phyloP scores from a whole-genome alignment of 2,797 vertebrate species.

The Chelonia mydas region DNA sequence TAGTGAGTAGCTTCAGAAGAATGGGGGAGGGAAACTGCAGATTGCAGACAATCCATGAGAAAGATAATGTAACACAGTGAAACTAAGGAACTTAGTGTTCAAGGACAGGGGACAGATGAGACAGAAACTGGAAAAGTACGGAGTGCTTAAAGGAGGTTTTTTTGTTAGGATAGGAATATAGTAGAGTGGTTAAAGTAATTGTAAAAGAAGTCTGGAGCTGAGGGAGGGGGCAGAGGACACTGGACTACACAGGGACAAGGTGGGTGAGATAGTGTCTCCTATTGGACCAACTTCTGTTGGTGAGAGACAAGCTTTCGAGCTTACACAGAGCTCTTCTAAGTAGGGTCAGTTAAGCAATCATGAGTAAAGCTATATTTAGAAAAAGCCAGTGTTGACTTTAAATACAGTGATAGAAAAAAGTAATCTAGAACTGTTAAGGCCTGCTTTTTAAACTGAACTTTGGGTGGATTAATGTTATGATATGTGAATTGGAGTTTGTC shows the following conservation, averaged over 20 bases:
- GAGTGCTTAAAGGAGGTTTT: fast-evolving
- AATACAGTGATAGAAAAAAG: background rate
- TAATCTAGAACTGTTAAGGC: background rate
- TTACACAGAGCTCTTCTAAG: too few species aligned
- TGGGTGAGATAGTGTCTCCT: too few species aligned
- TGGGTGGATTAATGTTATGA: background rate
- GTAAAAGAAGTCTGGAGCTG: background rate
- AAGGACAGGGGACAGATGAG: background rate
- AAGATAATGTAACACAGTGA: background rate
- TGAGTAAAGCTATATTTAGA: too few species aligned
- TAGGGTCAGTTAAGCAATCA: too few species aligned
- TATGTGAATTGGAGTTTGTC: background rate
- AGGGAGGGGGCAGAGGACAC: background rate
- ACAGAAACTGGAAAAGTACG: background rate
- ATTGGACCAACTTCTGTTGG: too few species aligned
- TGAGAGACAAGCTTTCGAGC: too few species aligned
- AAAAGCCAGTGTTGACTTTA: too few species aligned
- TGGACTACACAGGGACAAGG: background rate
- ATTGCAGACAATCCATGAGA: background rate
- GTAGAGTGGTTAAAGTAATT: background rate
- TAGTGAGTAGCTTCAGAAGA: background rate
- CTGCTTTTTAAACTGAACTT: background rate
- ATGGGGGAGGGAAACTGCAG: background rate
- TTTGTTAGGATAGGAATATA: background rate
- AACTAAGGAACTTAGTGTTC: background rate